phyloP scores from a whole-genome alignment of 2,113 vertebrate species.

The Uropsilus gracilis region DNA sequence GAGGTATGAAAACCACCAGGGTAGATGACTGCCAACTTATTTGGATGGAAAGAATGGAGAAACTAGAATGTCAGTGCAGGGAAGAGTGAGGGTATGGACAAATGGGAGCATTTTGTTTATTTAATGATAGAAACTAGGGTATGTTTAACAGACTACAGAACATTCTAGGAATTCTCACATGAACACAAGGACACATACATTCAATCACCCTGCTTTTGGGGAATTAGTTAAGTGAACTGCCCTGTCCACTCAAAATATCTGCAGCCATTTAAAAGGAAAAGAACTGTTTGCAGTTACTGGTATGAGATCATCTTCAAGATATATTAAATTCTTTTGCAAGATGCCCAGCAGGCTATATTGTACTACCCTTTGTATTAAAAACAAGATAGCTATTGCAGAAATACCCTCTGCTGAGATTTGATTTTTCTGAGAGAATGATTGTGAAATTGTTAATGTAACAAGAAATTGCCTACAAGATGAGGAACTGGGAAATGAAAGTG shows the following conservation, averaged over 20 bases:
- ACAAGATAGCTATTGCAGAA: neutral
- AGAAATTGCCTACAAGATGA: neutral
- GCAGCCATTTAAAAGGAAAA: neutral
- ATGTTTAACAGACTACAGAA: neutral
- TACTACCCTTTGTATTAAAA: neutral
- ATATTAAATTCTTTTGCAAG: neutral
- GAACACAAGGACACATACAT: neutral
- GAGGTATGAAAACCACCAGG: neutral
- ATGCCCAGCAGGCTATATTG: neutral
- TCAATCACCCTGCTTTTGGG: neutral
- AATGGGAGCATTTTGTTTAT: neutral
- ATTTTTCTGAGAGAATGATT: neutral
- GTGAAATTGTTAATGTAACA: neutral
- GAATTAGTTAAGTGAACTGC: neutral
- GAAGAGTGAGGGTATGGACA: neutral
- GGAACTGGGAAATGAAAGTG: neutral
- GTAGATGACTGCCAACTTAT: neutral
- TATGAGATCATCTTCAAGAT: neutral
- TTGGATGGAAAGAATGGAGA: neutral
- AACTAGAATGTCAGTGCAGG: neutral
- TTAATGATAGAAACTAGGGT: neutral
- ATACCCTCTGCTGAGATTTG: neutral
- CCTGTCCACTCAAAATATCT: neutral
- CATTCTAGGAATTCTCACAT: neutral
- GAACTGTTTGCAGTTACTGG: neutral